Base-by-base conservation (phyloP, 2,113 vertebrate genomes). In the Echinops telfairi region DNA sequence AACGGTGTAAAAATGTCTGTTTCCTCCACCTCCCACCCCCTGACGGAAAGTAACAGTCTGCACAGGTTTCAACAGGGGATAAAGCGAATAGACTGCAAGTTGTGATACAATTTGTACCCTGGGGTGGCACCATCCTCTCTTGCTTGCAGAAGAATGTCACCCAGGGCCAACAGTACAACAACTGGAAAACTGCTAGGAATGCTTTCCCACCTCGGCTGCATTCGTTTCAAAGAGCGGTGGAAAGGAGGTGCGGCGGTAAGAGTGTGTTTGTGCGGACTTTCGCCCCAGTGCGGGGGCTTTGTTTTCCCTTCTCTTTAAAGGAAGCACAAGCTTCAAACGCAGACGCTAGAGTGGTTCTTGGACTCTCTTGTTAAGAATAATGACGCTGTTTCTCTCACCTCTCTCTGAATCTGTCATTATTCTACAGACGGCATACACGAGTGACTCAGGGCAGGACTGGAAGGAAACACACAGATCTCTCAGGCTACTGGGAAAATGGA, bases 391-490 rank as follows among this genome's bases (percentile, higher is more conserved):
- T 88, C 95, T 92, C 91, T 95, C 85, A 75, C 88, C 80, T 97
- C 82, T 79, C 92, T 23, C 0, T 43, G 96, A 97, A 96, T 96
- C 97, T 95, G 17, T 33, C 92, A 95, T 96, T 88, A 31, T 95
- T 95, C 91, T 85, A 79, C 5, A 73, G 95, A 93, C 90, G 86
- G 92, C 88, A 53, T 68, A 78, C 86, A 95, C 83, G 58, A 91
- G 95, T 95, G 94, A 97, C 79, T 83, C 93, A 94, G 96, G 89
- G 89, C 87, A 93, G 95, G 47, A 96, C 86, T 14, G 71, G 89
- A 68, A 90, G 89, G 94, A 97, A 97, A 92, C 94, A 95, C 97
- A 98, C 36, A 62, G 94, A 96, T 97, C 97, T 97, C 89, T 97
- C 97, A 97, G 96, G 94, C 95, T 97, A 88, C 95, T 16, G 94